Percentiles rank a stretch among this genome's conserved stretches.
Conservation (phyloP, 2,888 invertebrate species). For the Leptinotarsa rubiginosa region DNA sequence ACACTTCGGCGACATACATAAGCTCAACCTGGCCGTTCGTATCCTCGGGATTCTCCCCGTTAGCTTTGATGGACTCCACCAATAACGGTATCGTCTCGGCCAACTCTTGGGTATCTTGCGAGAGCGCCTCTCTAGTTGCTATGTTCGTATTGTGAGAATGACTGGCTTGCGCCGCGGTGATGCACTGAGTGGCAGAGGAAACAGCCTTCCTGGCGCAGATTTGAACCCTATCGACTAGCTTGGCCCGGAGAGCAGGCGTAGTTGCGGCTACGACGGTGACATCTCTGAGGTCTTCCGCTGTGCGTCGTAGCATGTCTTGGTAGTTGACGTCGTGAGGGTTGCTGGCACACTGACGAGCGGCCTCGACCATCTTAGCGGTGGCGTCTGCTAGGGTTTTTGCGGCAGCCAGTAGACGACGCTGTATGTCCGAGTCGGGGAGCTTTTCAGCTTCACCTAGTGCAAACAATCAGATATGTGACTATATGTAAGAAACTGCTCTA, state of each 20-base stretch:
- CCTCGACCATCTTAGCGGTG: conserved; percentile 94
- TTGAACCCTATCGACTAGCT: conserved; percentile 75
- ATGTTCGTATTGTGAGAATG: conserved; percentile 79
- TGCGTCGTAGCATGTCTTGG: conserved; percentile 85
- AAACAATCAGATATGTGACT: neutral
- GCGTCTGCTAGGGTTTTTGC: conserved; percentile 96
- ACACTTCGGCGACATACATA: conserved; percentile 86
- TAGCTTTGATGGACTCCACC: conserved; percentile 82
- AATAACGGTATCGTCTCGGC: conserved; percentile 84
- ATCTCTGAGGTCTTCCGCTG: conserved; percentile 93
- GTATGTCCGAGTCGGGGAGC: conserved; percentile 84
- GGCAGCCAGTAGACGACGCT: conserved; percentile 90
- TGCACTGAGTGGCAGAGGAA: conserved; percentile 90
- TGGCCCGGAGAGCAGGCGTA: conserved; percentile 79
- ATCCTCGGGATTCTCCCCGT: conserved; percentile 76
- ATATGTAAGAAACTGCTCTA: too few species aligned
- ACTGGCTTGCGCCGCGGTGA: conserved; percentile 88
- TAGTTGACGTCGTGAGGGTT: conserved; percentile 82
- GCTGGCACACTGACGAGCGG: conserved; percentile 91
- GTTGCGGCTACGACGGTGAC: conserved; percentile 89
- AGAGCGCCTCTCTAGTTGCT: conserved; percentile 77
- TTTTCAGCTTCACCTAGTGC: conserved; percentile 86
- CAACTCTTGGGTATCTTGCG: conserved; percentile 79
- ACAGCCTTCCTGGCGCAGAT: conserved; percentile 87
- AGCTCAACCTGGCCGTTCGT: conserved; percentile 83